Base-by-base conservation (phyloP, 1,140 invertebrate genomes). In the Brachionus sp. region DNA sequence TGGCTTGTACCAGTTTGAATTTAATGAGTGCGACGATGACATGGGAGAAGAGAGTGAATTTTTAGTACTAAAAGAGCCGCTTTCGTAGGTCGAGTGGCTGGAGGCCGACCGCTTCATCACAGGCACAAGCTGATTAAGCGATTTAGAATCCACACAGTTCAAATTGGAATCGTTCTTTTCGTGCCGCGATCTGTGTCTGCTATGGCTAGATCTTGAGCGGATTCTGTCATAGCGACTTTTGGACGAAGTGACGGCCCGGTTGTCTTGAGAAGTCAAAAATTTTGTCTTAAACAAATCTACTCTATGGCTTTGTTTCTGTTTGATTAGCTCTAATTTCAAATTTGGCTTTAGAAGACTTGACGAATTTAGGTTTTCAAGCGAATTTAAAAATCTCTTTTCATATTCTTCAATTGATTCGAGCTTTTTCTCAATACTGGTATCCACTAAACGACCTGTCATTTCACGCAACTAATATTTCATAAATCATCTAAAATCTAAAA, bases 1-100 rank as follows among this genome's bases (percentile, higher is more conserved):
- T 44, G 70, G 70, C n/a, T 75, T 75, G 44, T 75, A 75, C 70
- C 70, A 75, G 16, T 75, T 44, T 75, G 70, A 75, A 46, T 46
- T 75, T 23, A 75, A 46, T 46, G 70, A 75, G 44, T 46, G 39
- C 39, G 42, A 75, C 25, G 70, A 46, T 1, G 70, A 75, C 42
- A 75, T 46, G 19, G 33, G 35, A 29, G 64, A 66, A 66, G 64
- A 66, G 10, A 66, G 25, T 3, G 35, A 5, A 39, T 35, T 70
- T 70, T 37, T 37, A 2, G n/a, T 16, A 70, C 6, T 23, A 70
- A 70, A 37, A 3, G 66, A 70, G 37, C 66, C n/a, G 33, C 12
- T 37, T 66, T 33, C 33, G 64, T 66, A 33, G 2, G 10, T 23
- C 10, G 64, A 66, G 37, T 70, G 33, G 2, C 33, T 70, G 0